Evolutionary conservation across 2,113 vertebrate genomes (phyloP).

Genomic region (Steatornis caripensis): DNA sequence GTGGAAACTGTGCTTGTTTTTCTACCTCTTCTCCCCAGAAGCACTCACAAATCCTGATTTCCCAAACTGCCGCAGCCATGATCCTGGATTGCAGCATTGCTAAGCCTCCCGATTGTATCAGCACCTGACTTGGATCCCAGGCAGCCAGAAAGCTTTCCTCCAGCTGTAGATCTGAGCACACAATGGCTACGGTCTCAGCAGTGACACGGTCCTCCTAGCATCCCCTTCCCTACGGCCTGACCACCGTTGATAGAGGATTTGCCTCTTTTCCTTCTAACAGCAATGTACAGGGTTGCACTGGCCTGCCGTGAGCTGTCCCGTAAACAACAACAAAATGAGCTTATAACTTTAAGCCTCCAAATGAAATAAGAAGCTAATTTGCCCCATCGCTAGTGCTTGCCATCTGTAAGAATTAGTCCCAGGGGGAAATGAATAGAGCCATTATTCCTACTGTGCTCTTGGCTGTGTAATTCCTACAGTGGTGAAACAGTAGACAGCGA

Average conservation of each 20-base stretch:
- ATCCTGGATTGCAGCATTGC: neutral
- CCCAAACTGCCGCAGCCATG: neutral
- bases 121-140: slow-evolving; percentile 24
- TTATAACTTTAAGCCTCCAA: slow-evolving; percentile 51
- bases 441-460: slow-evolving; percentile 62
- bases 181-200: neutral
- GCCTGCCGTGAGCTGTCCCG: neutral
- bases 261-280: neutral
- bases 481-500: slow-evolving; percentile 70
- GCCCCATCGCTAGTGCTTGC: slow-evolving; percentile 57
- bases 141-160: slow-evolving; percentile 19
- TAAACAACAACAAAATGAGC: slow-evolving; percentile 67
- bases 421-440: slow-evolving; percentile 69
- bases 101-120: neutral
- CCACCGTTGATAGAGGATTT: neutral
- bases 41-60: neutral
- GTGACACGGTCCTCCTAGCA: slow-evolving; percentile 19
- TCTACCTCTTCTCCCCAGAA: neutral
- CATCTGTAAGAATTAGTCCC: slow-evolving; percentile 71
- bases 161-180: neutral
- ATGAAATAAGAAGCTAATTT: slow-evolving; percentile 72
- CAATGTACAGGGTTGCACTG: slow-evolving; percentile 16
- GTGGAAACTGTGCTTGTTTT: neutral
- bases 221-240: neutral
- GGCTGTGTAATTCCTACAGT: slow-evolving; percentile 61